Percentiles rank a stretch among this genome's conserved stretches.
These are phyloP conservation scores for Caenorhabditis sp. DNA, from an alignment of 2,888 invertebrate species.

Conservation along the genomic window DNA sequence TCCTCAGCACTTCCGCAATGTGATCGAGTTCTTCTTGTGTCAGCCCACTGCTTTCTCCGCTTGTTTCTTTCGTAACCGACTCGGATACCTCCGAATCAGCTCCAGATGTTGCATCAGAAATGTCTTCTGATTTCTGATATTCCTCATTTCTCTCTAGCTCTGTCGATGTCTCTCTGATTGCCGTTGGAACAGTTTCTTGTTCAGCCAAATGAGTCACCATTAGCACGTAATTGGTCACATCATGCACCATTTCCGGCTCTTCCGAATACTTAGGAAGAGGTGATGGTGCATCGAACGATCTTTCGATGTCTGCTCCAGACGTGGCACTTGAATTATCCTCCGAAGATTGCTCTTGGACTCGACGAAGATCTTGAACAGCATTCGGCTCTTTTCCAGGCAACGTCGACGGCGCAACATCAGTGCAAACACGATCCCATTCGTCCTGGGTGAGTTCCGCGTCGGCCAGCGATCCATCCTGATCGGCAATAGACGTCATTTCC, in stretches of 20 bases:
- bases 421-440: too few species aligned
- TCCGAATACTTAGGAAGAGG: constrained; percentile 25
- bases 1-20: constrained; percentile 57
- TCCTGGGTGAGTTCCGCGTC: constrained; percentile 61
- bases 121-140: constrained; percentile 28
- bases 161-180: neutral
- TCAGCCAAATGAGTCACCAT: constrained; percentile 35
- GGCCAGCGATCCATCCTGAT: constrained; percentile 39
- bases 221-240: constrained; percentile 15
- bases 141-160: neutral
- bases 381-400: too few species aligned
- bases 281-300: constrained; percentile 41
- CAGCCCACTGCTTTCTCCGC: constrained; percentile 25
- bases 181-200: neutral
- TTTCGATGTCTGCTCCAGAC: constrained; percentile 52
- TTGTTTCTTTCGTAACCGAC: neutral
- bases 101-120: constrained; percentile 56
- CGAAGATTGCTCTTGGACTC: constrained; percentile 29
- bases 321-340: constrained; percentile 49
- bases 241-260: neutral
- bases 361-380: constrained; percentile 18
- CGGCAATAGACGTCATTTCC: constrained; percentile 39
- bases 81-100: constrained; percentile 37
- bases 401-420: too few species aligned
- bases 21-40: constrained; percentile 64